Evolutionary conservation across 2,797 vertebrate species (phyloP).

Genomic region (Xenops minutus): DNA sequence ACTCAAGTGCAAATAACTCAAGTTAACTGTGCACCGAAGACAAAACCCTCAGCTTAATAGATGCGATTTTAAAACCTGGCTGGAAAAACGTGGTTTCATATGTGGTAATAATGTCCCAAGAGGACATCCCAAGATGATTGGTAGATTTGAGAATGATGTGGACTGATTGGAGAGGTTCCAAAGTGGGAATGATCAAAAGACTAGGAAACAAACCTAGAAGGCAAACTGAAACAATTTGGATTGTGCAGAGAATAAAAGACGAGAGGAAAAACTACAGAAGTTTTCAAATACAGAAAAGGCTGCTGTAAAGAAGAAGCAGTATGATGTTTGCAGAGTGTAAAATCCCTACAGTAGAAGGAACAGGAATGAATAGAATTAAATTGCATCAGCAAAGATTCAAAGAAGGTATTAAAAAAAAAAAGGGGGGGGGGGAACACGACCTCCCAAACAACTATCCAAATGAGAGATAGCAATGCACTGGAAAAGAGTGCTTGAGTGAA

Average conservation of each 20-base stretch:
- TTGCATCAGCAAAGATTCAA: not conserved
- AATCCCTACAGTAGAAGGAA: not conserved
- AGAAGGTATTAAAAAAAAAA: not conserved
- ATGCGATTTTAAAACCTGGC: conserved; percentile 15
- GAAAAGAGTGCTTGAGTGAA: not conserved
- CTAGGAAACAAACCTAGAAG: conserved; percentile 13
- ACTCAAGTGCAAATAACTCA: conserved; percentile 40
- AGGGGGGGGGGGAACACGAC: too few species aligned
- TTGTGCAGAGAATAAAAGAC: not conserved
- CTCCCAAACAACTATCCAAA: not conserved
- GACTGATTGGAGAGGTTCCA: conserved; percentile 9
- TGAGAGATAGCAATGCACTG: not conserved
- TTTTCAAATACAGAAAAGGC: not conserved
- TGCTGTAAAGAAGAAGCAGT: not conserved
- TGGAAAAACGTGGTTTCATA: not conserved
- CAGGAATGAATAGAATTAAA: not conserved
- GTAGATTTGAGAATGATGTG: conserved; percentile 7
- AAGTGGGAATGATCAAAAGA: not conserved
- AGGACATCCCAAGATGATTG: not conserved
- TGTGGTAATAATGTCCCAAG: conserved; percentile 5
- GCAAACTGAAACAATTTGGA: not conserved
- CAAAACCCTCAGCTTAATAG: conserved; percentile 1
- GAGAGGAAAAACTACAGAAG: not conserved
- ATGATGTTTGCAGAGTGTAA: not conserved
- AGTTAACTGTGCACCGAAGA: conserved; percentile 23